These are phyloP conservation scores for Paelopatides confundens DNA, from an alignment of 53 echinoderm and acorn worm species.

Conservation along the genomic window DNA sequence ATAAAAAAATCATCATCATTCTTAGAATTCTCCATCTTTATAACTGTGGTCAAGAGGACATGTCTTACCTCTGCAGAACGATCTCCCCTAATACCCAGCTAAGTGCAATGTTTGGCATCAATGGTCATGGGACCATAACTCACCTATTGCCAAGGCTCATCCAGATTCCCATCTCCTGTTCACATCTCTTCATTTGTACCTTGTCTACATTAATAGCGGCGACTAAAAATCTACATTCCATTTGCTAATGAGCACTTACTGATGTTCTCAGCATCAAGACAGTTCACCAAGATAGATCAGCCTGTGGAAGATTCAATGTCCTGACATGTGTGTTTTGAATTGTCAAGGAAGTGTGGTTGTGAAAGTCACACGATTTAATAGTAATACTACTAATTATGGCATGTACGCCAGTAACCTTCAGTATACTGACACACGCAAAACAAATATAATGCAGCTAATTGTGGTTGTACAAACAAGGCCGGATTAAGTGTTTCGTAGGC, in stretches of 20 bases:
- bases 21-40: neutral
- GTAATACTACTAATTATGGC: too few relatives aligned
- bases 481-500: too few relatives aligned
- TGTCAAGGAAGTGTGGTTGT: too few relatives aligned
- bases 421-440: too few relatives aligned
- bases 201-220: constrained; percentile 13
- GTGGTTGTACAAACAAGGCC: too few relatives aligned
- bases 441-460: too few relatives aligned
- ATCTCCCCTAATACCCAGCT: neutral
- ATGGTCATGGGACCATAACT: constrained; percentile 4
- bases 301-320: neutral
- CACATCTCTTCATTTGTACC: constrained; percentile 2
- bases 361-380: too few relatives aligned
- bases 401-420: too few relatives aligned
- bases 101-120: constrained; percentile 30
- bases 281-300: neutral
- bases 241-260: constrained; percentile 37
- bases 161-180: neutral
- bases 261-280: neutral
- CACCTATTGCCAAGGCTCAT: constrained; percentile 3
- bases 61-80: neutral
- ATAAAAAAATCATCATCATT: neutral
- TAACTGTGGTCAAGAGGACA: neutral
- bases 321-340: neutral
- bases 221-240: constrained; percentile 34